Evolutionary conservation across 2,888 invertebrate genomes (phyloP), one percentile per base, ranked within the genome.

Genomic region (Rhaphigaster nebulosa): DNA sequence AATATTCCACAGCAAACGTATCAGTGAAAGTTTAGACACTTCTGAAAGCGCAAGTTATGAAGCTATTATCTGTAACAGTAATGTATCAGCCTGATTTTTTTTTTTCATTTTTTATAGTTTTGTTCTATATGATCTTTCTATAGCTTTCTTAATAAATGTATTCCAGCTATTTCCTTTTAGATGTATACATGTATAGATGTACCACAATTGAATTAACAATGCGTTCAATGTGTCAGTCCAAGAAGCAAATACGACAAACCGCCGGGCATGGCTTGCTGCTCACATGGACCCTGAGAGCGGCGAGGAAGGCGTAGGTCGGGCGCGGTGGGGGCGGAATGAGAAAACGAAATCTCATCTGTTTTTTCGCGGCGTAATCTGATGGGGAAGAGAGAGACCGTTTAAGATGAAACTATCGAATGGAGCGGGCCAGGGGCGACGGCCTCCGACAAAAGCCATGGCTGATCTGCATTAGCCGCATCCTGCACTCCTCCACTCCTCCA

Each of bases 401-500:
- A 84, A 50, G 84, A 84, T 23, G 45, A 84, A 50, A 87, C 52
- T 50, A 50, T 50, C 34, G 13, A 87, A 52, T 23, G 70, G 70
- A n/a, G 88, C 34, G 65, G 8, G 23, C 45, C 41, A 50, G 56
- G 90, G 90, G 90, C 90, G 90, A 90, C 87, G 87, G 0, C 84
- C 90, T 90, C 87, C 52, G 18, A 90, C 90, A 90, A 90, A 90
- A 45, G 80, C 90, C 90, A 87, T 90, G 90, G 38, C 84, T 90
- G 90, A 87, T 90, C 90, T 90, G 87, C 90, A 90, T 90, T 90
- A 90, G n/a, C 56, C 84, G 76, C 76, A 41, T 87, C 60, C 88
- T 56, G 56, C 87, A 52, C 87, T 56, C 87, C 87, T 56, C 87
- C 87, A 52, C 87, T 56, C 87, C 87, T 56, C 87, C 87, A 87